Conservation (phyloP, 2,888 invertebrate genomes). For the Chymomyza caudatula region DNA sequence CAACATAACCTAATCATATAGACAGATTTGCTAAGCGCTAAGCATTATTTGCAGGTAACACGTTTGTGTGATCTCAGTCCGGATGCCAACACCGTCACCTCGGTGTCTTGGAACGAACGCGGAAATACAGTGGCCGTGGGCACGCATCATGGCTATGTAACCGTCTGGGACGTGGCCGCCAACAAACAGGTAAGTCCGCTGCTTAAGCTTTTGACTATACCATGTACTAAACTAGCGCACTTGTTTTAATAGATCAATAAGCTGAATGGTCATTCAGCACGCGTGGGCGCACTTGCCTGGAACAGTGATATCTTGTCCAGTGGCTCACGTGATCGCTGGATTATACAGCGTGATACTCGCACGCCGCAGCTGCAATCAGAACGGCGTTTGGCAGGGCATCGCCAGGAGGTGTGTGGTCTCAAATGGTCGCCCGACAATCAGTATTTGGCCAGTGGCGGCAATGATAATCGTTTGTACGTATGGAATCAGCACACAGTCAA, state of each 20-base stretch:
- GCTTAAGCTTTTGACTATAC: background rate
- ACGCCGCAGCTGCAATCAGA: slow-evolving; percentile 88
- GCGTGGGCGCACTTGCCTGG: slow-evolving; percentile 97
- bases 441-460: slow-evolving; percentile 98
- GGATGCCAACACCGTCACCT: slow-evolving; percentile 97
- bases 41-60: slow-evolving; percentile 82
- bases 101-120: slow-evolving; percentile 99
- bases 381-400: slow-evolving; percentile 91
- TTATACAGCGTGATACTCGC: slow-evolving; percentile 95
- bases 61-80: slow-evolving; percentile 95
- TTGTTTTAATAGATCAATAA: slow-evolving; percentile 84
- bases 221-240: background rate
- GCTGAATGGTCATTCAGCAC: slow-evolving; percentile 93
- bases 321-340: slow-evolving; percentile 95
- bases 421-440: slow-evolving; percentile 99
- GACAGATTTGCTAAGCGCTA: background rate
- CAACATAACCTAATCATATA: background rate
- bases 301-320: slow-evolving; percentile 97
- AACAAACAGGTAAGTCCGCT: slow-evolving; percentile 85
- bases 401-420: slow-evolving; percentile 98
- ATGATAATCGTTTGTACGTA: slow-evolving; percentile 83
- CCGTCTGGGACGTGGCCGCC: slow-evolving; percentile 98
- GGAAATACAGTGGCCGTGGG: slow-evolving; percentile 98
- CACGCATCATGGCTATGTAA: slow-evolving; percentile 97
- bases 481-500: slow-evolving; percentile 90